Conservation (phyloP, 2,113 vertebrate genomes). For the Guaruba guarouba region DNA sequence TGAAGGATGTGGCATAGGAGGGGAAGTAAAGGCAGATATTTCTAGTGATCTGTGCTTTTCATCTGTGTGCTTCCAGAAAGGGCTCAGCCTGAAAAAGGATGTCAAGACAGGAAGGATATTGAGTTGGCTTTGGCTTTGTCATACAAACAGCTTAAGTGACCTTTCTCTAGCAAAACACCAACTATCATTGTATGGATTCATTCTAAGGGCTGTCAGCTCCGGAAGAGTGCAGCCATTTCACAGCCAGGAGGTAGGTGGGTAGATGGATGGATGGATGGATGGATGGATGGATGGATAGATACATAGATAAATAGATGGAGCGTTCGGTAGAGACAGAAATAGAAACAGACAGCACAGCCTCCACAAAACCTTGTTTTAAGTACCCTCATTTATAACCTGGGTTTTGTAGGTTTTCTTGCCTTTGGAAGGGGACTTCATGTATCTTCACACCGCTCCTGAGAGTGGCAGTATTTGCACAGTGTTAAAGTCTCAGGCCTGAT, state of each 20-base stretch:
- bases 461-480: slow-evolving; percentile 60
- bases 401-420: neutral
- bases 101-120: slow-evolving; percentile 55
- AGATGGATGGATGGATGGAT: neutral
- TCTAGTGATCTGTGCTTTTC: slow-evolving; percentile 1
- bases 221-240: neutral
- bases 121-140: neutral
- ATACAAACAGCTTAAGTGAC: slow-evolving; percentile 34
- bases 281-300: neutral
- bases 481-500: neutral
- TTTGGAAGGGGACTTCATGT: slow-evolving; percentile 26
- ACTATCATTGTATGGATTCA: neutral
- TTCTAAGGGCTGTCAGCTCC: neutral
- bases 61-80: slow-evolving; percentile 15
- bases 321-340: neutral
- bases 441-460: slow-evolving; percentile 55
- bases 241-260: neutral
- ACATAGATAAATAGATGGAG: neutral
- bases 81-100: slow-evolving; percentile 37
- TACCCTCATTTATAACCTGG: accelerated
- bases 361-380: neutral
- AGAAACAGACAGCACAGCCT: neutral
- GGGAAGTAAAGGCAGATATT: neutral
- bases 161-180: slow-evolving; percentile 38
- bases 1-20: neutral